phyloP scores from a whole-genome alignment of 1,140 invertebrate genomes.

The Cyrtorhinus lividipennis region DNA sequence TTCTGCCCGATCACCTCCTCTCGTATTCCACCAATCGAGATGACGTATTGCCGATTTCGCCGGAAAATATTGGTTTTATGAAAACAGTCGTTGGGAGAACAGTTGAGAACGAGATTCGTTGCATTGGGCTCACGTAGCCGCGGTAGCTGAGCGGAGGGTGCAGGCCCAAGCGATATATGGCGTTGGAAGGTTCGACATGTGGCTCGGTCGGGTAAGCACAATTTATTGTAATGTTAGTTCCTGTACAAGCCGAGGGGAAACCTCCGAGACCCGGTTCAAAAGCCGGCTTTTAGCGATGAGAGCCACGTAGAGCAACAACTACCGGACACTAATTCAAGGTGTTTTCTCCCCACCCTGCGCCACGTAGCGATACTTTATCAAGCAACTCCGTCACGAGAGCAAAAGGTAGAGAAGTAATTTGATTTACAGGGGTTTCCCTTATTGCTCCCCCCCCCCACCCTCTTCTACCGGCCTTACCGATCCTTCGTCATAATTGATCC shows the following conservation, averaged over 20 bases:
- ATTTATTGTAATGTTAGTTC: neutral
- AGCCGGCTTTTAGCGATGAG: neutral
- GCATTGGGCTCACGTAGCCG: neutral
- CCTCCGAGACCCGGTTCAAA: neutral
- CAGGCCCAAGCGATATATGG: neutral
- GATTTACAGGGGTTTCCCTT: conserved; percentile 2
- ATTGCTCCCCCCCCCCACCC: neutral
- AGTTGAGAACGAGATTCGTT: neutral
- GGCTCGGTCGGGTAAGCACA: neutral
- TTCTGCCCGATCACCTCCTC: too few species aligned
- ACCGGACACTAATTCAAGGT: conserved; percentile 1
- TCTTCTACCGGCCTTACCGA: neutral
- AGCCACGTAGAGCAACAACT: neutral
- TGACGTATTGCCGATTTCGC: too few species aligned
- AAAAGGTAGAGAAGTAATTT: neutral
- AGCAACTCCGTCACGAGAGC: conserved; percentile 2
- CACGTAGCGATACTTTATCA: conserved; percentile 2
- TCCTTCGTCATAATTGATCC: conserved; percentile 5
- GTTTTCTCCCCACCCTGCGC: neutral
- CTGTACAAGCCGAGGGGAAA: neutral
- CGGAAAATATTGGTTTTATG: too few species aligned
- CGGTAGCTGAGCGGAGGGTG: neutral
- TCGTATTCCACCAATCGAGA: too few species aligned
- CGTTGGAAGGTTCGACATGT: neutral
- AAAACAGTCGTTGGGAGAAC: too few species aligned